Evolutionary conservation across 2,797 vertebrate genomes (phyloP).

Genomic region (Pygocentrus nattereri): DNA sequence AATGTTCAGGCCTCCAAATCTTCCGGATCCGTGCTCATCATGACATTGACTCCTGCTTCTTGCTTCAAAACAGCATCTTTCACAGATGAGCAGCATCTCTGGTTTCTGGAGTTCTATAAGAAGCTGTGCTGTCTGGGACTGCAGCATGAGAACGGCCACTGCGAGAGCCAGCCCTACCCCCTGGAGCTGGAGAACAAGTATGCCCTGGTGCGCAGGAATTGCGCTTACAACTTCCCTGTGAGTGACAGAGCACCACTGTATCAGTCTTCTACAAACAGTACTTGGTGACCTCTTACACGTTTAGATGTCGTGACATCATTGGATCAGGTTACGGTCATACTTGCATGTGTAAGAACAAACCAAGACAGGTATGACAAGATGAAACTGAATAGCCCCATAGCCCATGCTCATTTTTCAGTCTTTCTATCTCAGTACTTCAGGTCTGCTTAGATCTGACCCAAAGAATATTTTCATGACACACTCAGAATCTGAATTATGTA

Average conservation of each 20-base stretch:
- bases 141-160: constrained; percentile 88
- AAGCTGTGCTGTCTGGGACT: constrained; percentile 88
- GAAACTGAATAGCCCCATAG: too few relatives aligned
- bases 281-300: neutral
- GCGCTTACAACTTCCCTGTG: constrained; percentile 96
- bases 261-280: neutral
- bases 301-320: neutral
- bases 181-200: constrained; percentile 88
- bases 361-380: neutral
- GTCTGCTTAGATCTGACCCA: neutral
- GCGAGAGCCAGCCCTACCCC: constrained; percentile 83
- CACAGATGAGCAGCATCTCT: constrained; percentile 89
- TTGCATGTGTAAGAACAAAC: neutral
- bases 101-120: constrained; percentile 92
- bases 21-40: neutral
- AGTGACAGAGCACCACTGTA: constrained; percentile 54
- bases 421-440: neutral
- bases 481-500: neutral
- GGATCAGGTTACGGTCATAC: neutral
- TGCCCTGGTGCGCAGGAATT: constrained; percentile 89
- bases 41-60: neutral
- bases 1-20: neutral
- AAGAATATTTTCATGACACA: neutral
- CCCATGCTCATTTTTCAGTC: neutral
- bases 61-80: constrained; percentile 82